Evolutionary conservation across 1,140 invertebrate species (phyloP).

Genomic region (Drosophila auraria): DNA sequence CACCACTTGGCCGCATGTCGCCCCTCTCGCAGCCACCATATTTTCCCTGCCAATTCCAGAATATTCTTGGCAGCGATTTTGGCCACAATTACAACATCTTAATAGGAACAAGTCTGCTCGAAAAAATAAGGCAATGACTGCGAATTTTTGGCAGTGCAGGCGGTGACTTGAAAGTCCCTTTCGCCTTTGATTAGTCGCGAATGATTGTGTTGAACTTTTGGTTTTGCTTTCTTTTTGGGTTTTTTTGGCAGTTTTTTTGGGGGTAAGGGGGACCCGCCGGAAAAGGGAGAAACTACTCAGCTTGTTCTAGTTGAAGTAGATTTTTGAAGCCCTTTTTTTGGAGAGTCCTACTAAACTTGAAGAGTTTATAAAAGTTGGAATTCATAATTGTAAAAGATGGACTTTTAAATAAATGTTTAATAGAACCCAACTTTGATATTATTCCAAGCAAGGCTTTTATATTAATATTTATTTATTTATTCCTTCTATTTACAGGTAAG

Average conservation of each 20-base stretch:
- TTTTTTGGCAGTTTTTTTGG: neutral
- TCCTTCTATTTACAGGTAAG: slow-evolving; percentile 20
- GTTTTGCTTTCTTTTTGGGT: neutral
- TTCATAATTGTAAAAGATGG: too few relatives aligned
- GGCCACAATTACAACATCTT: slow-evolving; percentile 79
- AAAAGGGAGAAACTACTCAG: neutral
- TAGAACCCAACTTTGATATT: neutral
- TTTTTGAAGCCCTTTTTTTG: neutral
- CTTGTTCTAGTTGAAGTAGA: neutral
- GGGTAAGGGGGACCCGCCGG: too few relatives aligned
- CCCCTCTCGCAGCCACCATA: neutral
- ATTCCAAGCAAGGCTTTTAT: neutral
- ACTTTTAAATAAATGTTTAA: neutral
- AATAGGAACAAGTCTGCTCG: slow-evolving; percentile 47
- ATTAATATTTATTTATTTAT: neutral
- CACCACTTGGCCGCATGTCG: slow-evolving; percentile 72
- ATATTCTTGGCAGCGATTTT: slow-evolving; percentile 71
- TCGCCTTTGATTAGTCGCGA: slow-evolving; percentile 67
- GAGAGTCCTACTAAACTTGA: neutral
- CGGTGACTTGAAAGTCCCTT: slow-evolving; percentile 15
- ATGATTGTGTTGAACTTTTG: slow-evolving; percentile 52
- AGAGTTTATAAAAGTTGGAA: too few relatives aligned
- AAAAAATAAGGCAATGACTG: neutral
- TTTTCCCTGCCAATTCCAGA: slow-evolving; percentile 35
- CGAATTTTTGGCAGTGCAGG: slow-evolving; percentile 30